Percentiles rank a stretch among this genome's conserved stretches.
Evolutionary conservation across 2,888 invertebrate species (phyloP).

Genomic region (Parnassius glacialis): DNA sequence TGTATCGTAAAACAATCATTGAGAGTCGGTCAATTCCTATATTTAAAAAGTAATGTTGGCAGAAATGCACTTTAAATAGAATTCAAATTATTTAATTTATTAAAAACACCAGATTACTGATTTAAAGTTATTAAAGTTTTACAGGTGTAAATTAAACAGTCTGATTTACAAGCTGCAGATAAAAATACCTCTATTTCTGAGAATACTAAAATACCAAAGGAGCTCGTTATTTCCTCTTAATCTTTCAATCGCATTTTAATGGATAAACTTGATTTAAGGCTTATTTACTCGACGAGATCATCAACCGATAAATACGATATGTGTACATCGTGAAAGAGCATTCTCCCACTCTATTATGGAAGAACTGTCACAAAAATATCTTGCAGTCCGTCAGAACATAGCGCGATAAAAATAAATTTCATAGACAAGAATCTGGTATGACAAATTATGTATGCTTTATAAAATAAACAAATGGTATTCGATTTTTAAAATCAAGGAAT

Average conservation of each 20-base stretch:
- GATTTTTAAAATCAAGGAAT: too few relatives aligned
- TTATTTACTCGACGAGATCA: slow-evolving; percentile 25
- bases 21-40: too few relatives aligned
- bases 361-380: slow-evolving; percentile 9
- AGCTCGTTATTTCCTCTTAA: slow-evolving; percentile 26
- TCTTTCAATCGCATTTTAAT: slow-evolving; percentile 26
- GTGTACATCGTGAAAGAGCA: slow-evolving; percentile 9
- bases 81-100: too few relatives aligned
- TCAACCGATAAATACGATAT: slow-evolving; percentile 10
- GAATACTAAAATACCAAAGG: slow-evolving; percentile 23
- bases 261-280: slow-evolving; percentile 26
- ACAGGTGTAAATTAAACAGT: too few relatives aligned
- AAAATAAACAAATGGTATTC: too few relatives aligned
- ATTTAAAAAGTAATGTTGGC: too few relatives aligned
- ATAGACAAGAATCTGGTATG: slow-evolving; percentile 21
- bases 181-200: slow-evolving; percentile 21
- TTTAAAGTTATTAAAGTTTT: too few relatives aligned
- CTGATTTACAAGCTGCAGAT: not conserved
- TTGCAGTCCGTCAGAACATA: slow-evolving; percentile 12
- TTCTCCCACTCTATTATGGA: slow-evolving; percentile 4
- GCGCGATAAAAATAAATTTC: slow-evolving; percentile 6
- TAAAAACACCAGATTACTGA: too few relatives aligned
- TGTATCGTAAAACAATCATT: too few relatives aligned
- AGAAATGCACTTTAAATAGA: too few relatives aligned
- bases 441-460: too few relatives aligned